Evolutionary conservation across 2,113 vertebrate species (phyloP).

Genomic region (Sceloporus undulatus): DNA sequence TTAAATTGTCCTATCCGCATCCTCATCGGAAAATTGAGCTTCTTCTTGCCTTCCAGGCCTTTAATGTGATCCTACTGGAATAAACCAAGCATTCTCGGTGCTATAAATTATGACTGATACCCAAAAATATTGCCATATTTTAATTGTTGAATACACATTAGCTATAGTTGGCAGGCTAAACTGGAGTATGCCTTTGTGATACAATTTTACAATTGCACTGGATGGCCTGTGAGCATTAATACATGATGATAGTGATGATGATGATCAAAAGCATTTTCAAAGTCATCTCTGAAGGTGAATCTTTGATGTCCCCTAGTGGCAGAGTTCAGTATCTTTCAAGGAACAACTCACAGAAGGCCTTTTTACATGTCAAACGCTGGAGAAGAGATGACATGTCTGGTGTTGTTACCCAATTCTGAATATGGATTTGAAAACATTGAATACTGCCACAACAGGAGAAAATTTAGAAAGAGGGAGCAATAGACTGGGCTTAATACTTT

Average conservation of each 20-base stretch:
- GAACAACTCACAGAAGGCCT: background rate
- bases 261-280: background rate
- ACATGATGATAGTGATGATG: background rate
- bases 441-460: too few species aligned
- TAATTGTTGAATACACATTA: slow-evolving; percentile 30
- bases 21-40: background rate
- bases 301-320: slow-evolving; percentile 72
- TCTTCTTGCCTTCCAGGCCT: background rate
- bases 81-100: slow-evolving; percentile 7
- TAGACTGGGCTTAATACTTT: too few species aligned
- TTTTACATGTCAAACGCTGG: background rate
- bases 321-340: slow-evolving; percentile 5
- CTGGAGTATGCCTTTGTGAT: background rate
- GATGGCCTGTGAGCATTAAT: background rate
- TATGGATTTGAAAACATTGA: too few species aligned
- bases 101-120: slow-evolving; percentile 13
- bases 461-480: too few species aligned
- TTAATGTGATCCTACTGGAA: slow-evolving; percentile 26
- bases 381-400: background rate
- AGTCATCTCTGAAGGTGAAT: slow-evolving; percentile 41
- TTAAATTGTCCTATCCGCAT: background rate
- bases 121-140: slow-evolving; percentile 19
- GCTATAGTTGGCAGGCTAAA: slow-evolving; percentile 4
- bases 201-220: slow-evolving; percentile 5
- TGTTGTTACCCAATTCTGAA: background rate